phyloP scores from a whole-genome alignment of 2,113 vertebrate species.

The Donacobius atricapilla region DNA sequence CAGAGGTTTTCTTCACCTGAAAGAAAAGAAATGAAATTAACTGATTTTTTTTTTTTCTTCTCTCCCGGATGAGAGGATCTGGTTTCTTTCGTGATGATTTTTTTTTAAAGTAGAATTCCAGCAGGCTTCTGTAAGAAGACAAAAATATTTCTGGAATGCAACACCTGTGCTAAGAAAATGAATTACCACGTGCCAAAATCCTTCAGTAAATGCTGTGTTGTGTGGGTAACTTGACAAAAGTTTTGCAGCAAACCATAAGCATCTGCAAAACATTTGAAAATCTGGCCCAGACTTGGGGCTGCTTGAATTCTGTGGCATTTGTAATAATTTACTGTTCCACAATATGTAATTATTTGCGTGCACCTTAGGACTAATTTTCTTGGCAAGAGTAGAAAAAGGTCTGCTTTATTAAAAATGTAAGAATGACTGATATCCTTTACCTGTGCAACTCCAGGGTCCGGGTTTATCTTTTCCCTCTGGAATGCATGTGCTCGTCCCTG shows the following conservation, averaged over 20 bases:
- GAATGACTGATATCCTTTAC: conserved; percentile 15
- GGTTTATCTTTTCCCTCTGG: conserved; percentile 3
- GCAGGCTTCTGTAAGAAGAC: conserved; percentile 55
- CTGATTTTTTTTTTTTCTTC: background rate
- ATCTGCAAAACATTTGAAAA: conserved; percentile 57
- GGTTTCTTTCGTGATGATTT: conserved; percentile 45
- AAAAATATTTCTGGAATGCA: conserved; percentile 74
- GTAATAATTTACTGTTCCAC: conserved; percentile 37
- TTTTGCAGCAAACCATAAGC: conserved; percentile 29
- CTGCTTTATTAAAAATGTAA: background rate
- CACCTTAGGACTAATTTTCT: conserved; percentile 57
- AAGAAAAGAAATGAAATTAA: background rate
- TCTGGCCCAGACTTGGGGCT: conserved; percentile 14
- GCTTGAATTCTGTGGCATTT: conserved; percentile 26
- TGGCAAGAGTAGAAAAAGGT: conserved; percentile 37
- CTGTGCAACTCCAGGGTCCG: background rate
- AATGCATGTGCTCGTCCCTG: background rate
- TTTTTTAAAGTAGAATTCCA: conserved; percentile 61
- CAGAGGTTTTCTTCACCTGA: background rate
- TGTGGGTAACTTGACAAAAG: conserved; percentile 41
- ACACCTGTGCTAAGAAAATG: conserved; percentile 63
- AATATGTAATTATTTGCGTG: conserved; percentile 50
- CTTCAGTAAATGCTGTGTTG: background rate
- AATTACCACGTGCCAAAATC: conserved; percentile 20
- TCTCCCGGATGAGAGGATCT: background rate